These are phyloP conservation scores for Arrhopalites spinosus DNA, from an alignment of 2,888 invertebrate species.

Conservation along the genomic window DNA sequence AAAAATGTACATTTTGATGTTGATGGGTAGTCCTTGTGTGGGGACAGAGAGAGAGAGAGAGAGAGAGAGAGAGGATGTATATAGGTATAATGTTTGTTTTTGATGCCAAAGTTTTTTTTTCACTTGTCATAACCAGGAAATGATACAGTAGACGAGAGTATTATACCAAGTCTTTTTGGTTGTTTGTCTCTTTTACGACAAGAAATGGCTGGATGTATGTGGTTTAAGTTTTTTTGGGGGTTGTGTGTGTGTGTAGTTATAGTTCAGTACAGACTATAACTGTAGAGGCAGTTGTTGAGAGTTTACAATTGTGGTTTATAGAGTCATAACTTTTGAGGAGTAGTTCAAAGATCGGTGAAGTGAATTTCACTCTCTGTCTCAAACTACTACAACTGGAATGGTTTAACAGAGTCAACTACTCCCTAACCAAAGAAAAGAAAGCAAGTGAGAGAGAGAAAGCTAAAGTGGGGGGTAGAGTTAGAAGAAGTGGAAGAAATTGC, in stretches of 20 bases:
- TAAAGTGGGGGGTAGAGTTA: background rate
- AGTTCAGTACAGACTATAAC: slow-evolving; percentile 20
- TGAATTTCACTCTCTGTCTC: slow-evolving; percentile 33
- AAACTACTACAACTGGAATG: background rate
- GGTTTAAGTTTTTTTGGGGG: background rate
- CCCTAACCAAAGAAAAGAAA: background rate
- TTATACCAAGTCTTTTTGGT: slow-evolving; percentile 36
- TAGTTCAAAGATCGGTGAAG: slow-evolving; percentile 35
- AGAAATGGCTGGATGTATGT: background rate
- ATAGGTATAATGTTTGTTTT: slow-evolving; percentile 39
- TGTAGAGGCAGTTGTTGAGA: slow-evolving; percentile 37
- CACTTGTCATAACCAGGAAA: slow-evolving; percentile 39
- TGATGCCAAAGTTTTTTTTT: slow-evolving; percentile 45
- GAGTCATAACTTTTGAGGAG: slow-evolving; percentile 45
- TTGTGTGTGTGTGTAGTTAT: slow-evolving; percentile 26
- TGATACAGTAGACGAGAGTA: slow-evolving; percentile 39
- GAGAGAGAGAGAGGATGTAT: background rate
- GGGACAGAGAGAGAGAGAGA: background rate
- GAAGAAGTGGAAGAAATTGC: background rate
- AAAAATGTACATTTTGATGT: background rate
- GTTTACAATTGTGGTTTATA: slow-evolving; percentile 49
- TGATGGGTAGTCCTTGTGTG: background rate
- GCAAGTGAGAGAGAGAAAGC: slow-evolving; percentile 6
- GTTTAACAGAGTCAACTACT: slow-evolving; percentile 8
- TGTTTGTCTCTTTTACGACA: slow-evolving; percentile 46